Evolutionary conservation across 2,888 invertebrate genomes (phyloP), one percentile per base, ranked within the genome.

Genomic region (Rotaria socialis): DNA sequence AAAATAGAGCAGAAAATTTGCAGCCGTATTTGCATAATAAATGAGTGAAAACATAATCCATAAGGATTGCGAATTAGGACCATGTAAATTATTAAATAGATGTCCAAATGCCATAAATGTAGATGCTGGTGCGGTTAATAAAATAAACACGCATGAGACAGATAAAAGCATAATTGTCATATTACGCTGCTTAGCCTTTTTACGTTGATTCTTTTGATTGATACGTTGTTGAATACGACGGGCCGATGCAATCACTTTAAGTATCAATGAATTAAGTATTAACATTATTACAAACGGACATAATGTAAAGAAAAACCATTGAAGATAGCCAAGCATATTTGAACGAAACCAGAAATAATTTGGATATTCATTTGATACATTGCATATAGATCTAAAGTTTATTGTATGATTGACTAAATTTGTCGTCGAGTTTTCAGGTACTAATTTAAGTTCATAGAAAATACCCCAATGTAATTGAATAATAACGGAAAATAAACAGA

Each of bases 71-170:
- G 67, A 67, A 67, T 67, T 67, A 16, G 67, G 11, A 5, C 67
- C 67, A 7, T 67, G 67, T 35, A 67, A 67, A 35, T 67, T 67
- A 19, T 67, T 67, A 35, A 41, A 67, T 67, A 67, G 19, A 67
- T 67, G 67, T 67, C 67, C 67, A 67, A 67, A 67, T 19, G 35
- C 67, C 67, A 67, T 67, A 19, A 67, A 67, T 67, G 67, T 67
- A 19, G 67, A 67, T 67, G 67, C 67, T 16, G 67, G 67, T 67
- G 67, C 67, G 16, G 67, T 67, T 19, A 67, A 35, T 27, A 67
- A 35, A 4, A 67, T 27, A 19, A 67, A 67, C 35, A 67, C 67
- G 19, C 67, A 67, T 35, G 67, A 67, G 16, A 67, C 67, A 35
- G 67, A 27, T 1, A 67, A 3, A 67, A 67, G 67, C 67, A 67